Evolutionary conservation across 2,888 invertebrate species (phyloP).

Genomic region (Drosophila anomalata): DNA sequence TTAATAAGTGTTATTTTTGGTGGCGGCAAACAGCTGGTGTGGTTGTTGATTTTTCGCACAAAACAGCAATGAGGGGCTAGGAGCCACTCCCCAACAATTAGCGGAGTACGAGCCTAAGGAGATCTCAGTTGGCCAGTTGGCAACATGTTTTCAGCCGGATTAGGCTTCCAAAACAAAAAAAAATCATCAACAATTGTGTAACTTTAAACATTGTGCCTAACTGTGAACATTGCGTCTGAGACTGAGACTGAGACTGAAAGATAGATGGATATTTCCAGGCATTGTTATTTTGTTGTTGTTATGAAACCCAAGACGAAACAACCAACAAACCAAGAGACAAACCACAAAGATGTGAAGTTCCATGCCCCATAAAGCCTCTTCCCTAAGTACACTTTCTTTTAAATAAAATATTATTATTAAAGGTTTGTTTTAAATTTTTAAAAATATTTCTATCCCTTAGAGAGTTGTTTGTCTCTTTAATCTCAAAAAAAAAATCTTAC

Average conservation of each 20-base stretch:
- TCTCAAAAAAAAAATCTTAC: too few relatives aligned
- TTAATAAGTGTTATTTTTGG: slow-evolving; percentile 46
- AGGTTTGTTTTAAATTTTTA: too few relatives aligned
- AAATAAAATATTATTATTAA: too few relatives aligned
- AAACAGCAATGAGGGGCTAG: slow-evolving; percentile 43
- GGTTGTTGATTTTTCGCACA: slow-evolving; percentile 63
- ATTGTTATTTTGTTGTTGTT: slow-evolving; percentile 74
- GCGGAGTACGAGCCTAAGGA: slow-evolving; percentile 32
- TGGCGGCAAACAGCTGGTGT: slow-evolving; percentile 60
- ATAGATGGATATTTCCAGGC: slow-evolving; percentile 75
- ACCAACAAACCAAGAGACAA: slow-evolving; percentile 22
- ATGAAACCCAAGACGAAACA: slow-evolving; percentile 69
- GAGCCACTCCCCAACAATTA: slow-evolving; percentile 67
- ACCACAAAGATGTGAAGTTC: slow-evolving; percentile 47
- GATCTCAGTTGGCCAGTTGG: slow-evolving; percentile 22
- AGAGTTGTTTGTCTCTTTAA: background rate
- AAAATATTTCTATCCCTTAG: background rate
- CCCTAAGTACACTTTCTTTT: slow-evolving; percentile 11
- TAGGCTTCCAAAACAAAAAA: background rate
- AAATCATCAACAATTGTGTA: slow-evolving; percentile 49
- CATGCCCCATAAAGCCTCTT: slow-evolving; percentile 1
- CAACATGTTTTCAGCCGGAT: slow-evolving; percentile 43
- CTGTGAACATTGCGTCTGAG: slow-evolving; percentile 45
- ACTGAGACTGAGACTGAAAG: slow-evolving; percentile 28
- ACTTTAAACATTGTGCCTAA: slow-evolving; percentile 43